Evolutionary conservation across 2,797 vertebrate genomes (phyloP), one percentile per base, ranked within the genome.

Genomic region (Anolis apletophallus): DNA sequence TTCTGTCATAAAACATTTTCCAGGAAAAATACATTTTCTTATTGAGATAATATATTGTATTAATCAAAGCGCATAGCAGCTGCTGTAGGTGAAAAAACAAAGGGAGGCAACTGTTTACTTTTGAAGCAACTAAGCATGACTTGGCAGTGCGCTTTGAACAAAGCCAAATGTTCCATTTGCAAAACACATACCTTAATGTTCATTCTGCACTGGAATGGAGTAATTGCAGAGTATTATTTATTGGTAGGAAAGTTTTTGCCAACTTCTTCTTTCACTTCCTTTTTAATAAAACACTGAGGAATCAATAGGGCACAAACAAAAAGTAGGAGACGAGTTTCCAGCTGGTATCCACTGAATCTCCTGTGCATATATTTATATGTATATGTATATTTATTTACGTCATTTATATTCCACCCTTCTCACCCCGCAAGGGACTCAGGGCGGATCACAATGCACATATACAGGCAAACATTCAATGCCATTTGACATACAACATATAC

Each of bases 1-100:
- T 87, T 93, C 75, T 23, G 3, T 88, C 89, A 79, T 91, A 80
- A 94, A 95, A 81, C 14, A 84, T 90, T 92, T 87, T 26, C 34
- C 67, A 75, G 68, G 34, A 52, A 50, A 84, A 93, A 85, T 85
- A 71, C 9, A 36, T 85, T 94, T 94, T 92, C 76, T 94, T 67
- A 87, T 57, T 88, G 75, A 91, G 64, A 29, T 55, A 87, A 69
- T 90, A 23, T 76, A 76, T 77, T 87, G 11, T 91, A 10, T n/a
- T 81, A 81, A 89, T 40, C 74, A 82, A 83, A 59, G 12, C 75
- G 8, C 85, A 76, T 9, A 34, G 83, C 36, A 78, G 17, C 80
- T 91, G 36, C 88, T 74, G 29, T 74, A 54, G 76, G 54, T 23
- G 9, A 83, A 6, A 64, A 36, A 90, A 73, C 54, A 73, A 87